These are phyloP conservation scores for Rosalia funebris DNA, from an alignment of 2,888 invertebrate genomes.

Conservation along the genomic window DNA sequence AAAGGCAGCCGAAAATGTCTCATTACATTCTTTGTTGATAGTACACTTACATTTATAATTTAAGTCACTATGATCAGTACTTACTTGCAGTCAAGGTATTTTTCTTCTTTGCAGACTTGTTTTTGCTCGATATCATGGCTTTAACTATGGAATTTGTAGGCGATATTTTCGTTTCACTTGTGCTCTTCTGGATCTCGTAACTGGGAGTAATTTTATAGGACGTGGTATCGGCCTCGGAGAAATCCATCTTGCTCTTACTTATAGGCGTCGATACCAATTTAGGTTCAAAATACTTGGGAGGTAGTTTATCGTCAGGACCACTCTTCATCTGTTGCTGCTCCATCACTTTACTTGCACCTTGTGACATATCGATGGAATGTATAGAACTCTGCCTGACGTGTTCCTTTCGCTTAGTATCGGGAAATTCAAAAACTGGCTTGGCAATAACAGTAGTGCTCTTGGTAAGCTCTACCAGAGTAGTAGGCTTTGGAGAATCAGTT, in stretches of 20 bases:
- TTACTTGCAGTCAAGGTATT: conserved; percentile 77
- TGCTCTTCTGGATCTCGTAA: conserved; percentile 52
- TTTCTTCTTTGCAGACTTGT: conserved; percentile 76
- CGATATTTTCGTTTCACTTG: conserved; percentile 61
- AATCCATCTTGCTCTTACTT: conserved; percentile 43
- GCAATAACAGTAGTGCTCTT: conserved; percentile 26
- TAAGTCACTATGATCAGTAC: too few relatives aligned
- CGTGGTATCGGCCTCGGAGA: conserved; percentile 34
- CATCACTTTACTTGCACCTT: conserved; percentile 15
- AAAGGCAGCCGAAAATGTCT: too few relatives aligned
- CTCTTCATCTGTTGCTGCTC: conserved; percentile 34
- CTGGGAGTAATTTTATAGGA: conserved; percentile 38
- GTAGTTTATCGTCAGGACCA: conserved; percentile 34
- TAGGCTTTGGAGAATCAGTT: conserved; percentile 56
- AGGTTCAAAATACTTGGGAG: conserved; percentile 53
- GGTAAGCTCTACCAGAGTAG: conserved; percentile 41
- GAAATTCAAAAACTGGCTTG: conserved; percentile 47
- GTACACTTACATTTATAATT: too few relatives aligned
- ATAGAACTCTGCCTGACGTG: conserved; percentile 21
- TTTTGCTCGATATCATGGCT: conserved; percentile 71
- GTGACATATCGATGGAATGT: conserved; percentile 19
- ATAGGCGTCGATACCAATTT: conserved; percentile 55
- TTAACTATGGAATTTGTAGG: conserved; percentile 67
- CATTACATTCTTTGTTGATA: too few relatives aligned
- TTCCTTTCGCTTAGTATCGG: conserved; percentile 29